Conservation (phyloP, 1,140 invertebrate genomes). For the Hyphantria cunea region DNA sequence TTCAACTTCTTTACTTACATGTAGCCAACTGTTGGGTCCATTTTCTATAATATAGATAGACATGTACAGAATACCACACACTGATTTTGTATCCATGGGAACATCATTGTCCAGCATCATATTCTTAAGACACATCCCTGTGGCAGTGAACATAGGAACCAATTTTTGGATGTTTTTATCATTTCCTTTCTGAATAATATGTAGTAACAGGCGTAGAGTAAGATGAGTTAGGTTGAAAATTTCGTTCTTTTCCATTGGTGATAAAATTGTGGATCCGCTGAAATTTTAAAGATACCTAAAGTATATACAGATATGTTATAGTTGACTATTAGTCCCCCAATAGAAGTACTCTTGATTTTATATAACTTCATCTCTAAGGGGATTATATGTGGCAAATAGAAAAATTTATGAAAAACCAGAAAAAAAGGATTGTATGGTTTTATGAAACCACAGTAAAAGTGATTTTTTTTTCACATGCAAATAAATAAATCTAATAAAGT, state of each 20-base stretch:
- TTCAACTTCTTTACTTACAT: constrained; percentile 62
- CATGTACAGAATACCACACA: constrained; percentile 59
- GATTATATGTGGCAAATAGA: no score
- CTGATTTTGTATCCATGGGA: constrained; percentile 72
- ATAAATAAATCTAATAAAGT: no score
- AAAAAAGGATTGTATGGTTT: no score
- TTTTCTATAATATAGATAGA: constrained; percentile 49
- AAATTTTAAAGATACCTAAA: constrained; percentile 16
- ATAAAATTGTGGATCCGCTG: constrained; percentile 45
- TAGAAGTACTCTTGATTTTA: no score
- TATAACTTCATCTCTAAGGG: no score
- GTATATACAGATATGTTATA: background rate
- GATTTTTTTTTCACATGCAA: no score
- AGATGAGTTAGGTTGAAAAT: constrained; percentile 57
- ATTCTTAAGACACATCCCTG: constrained; percentile 44
- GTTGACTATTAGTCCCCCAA: no score
- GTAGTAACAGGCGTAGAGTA: constrained; percentile 49
- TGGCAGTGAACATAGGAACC: constrained; percentile 33
- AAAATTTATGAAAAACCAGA: no score
- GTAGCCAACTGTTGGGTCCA: constrained; percentile 51
- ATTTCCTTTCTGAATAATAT: constrained; percentile 55
- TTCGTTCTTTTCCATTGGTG: constrained; percentile 68
- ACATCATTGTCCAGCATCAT: constrained; percentile 57
- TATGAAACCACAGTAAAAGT: no score
- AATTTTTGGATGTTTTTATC: constrained; percentile 29